These are phyloP conservation scores for Vulpes vulpes DNA, from an alignment of 2,113 vertebrate genomes.

Conservation along the genomic window DNA sequence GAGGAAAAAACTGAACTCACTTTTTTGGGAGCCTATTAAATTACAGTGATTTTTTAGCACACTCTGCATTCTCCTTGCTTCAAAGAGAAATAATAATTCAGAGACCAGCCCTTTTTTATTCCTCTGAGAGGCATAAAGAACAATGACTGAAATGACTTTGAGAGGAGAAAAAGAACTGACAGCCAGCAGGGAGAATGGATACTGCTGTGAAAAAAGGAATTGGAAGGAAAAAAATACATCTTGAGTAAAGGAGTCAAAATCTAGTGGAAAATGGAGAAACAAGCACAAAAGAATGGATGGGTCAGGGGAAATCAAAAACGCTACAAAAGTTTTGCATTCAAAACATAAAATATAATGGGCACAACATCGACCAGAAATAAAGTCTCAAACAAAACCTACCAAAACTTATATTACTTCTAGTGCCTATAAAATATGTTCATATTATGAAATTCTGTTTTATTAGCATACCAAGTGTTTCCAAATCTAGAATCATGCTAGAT, in stretches of 20 bases:
- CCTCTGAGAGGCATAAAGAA: slow-evolving; percentile 79
- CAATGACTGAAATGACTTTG: slow-evolving; percentile 79
- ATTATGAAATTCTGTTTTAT: slow-evolving; percentile 47
- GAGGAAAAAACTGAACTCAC: slow-evolving; percentile 56
- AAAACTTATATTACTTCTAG: background rate
- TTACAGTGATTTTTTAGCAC: slow-evolving; percentile 66
- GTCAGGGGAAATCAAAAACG: slow-evolving; percentile 32
- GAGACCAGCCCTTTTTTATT: slow-evolving; percentile 63
- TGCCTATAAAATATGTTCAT: slow-evolving; percentile 1
- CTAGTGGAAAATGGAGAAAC: slow-evolving; percentile 50
- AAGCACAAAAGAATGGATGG: slow-evolving; percentile 16
- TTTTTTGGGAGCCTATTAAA: slow-evolving; percentile 62
- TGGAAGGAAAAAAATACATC: slow-evolving; percentile 38
- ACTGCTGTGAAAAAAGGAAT: slow-evolving; percentile 75
- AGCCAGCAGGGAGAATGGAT: slow-evolving; percentile 70
- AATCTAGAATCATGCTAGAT: slow-evolving; percentile 13
- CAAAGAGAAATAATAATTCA: slow-evolving; percentile 75
- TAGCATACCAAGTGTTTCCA: slow-evolving; percentile 17
- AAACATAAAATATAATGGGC: slow-evolving; percentile 46
- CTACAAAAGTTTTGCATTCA: slow-evolving; percentile 44
- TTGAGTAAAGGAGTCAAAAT: background rate
- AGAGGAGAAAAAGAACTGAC: slow-evolving; percentile 77
- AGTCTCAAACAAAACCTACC: background rate
- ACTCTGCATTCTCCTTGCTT: slow-evolving; percentile 72
- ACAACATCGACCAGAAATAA: slow-evolving; percentile 57